Base-by-base conservation (phyloP, 2,113 vertebrate genomes). In the Pheucticus melanocephalus region DNA sequence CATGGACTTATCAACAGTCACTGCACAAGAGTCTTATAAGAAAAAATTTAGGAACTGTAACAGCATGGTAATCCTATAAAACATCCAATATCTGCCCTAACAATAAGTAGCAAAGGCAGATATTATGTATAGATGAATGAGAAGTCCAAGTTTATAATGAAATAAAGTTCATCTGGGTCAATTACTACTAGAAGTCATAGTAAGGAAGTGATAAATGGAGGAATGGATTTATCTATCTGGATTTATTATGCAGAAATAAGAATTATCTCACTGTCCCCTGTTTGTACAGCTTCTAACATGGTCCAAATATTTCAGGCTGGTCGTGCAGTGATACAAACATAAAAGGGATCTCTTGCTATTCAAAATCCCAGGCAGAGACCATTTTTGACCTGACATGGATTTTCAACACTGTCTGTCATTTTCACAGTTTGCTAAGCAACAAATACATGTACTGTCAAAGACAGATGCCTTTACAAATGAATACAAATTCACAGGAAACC, bases 1-100 rank as follows among this genome's bases (percentile, higher is more conserved):
- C 19, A 33, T 11, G 25, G 20, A 31, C 3, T 40, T 50, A 21
- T 33, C 21, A 40, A 31, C 21, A 64, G 16, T 33, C 25, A 54
- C 4, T 71, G 15, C 0, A 2, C 20, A 7, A 69, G 7, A 2
- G 1, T 25, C 8, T 21, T 51, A 13, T 4, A 45, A 22, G 14
- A 66, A 17, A 78, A 63, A 22, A 68, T 7, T 44, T 47, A 56
- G 11, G 48, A 35, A 60, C 35, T 44, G 11, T 69, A 68, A 59
- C 9, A 20, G 24, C 28, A n/a, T 6, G 9, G 5, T 72, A 69
- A 90, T 23, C 8, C 14, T 57, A 40, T 21, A 40, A 82, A 87
- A 24, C 5, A 48, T 16, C 9, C 9, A 39, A 27, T 44, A 33
- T 5, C 12, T 89, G 9, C 24, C 65, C 40, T 69, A 69, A n/a